A percentile compares a stretch with the other conserved stretches of the same genome.
Conservation (phyloP, 2,888 invertebrate genomes). For the Caenorhabditis auriculariae region DNA sequence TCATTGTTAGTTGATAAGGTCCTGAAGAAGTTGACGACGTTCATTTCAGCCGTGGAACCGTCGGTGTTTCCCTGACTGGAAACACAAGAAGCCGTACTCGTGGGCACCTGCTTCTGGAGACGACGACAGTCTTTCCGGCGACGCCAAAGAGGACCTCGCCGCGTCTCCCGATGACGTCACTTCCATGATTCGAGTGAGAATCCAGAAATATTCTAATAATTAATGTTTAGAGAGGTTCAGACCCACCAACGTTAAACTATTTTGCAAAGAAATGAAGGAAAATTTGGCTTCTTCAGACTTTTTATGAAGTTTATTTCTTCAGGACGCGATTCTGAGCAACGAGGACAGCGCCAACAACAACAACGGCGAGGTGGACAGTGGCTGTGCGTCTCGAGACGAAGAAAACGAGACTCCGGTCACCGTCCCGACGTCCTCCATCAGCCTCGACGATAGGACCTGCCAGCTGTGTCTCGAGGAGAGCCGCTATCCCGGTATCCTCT, state of each 20-base stretch:
- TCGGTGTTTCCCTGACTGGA: constrained; percentile 43
- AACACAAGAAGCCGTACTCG: constrained; percentile 12
- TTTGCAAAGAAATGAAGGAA: too few relatives aligned
- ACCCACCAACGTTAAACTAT: not conserved
- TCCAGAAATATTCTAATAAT: not conserved
- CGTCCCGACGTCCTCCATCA: not conserved
- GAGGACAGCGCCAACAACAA: too few relatives aligned
- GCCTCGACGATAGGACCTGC: constrained; percentile 38
- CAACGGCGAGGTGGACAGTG: not conserved
- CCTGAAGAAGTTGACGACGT: not conserved
- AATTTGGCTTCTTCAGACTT: not conserved
- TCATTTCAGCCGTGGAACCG: constrained; percentile 31
- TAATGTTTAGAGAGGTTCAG: not conserved
- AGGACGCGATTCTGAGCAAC: constrained; percentile 1
- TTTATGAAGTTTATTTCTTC: not conserved
- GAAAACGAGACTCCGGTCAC: constrained; percentile 3
- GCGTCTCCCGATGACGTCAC: constrained; percentile 5
- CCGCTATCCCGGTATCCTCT: constrained; percentile 7
- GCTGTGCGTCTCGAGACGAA: constrained; percentile 7
- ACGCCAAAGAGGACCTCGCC: too few relatives aligned
- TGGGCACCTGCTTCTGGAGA: constrained; percentile 12
- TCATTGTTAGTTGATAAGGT: constrained; percentile 12
- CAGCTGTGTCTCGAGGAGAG: constrained; percentile 45
- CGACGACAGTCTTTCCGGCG: too few relatives aligned
- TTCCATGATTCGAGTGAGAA: constrained; percentile 4